Percentiles rank a stretch among this genome's conserved stretches.
These are phyloP conservation scores for Labrus mixtus DNA, from an alignment of 2,113 vertebrate genomes.

Conservation along the genomic window DNA sequence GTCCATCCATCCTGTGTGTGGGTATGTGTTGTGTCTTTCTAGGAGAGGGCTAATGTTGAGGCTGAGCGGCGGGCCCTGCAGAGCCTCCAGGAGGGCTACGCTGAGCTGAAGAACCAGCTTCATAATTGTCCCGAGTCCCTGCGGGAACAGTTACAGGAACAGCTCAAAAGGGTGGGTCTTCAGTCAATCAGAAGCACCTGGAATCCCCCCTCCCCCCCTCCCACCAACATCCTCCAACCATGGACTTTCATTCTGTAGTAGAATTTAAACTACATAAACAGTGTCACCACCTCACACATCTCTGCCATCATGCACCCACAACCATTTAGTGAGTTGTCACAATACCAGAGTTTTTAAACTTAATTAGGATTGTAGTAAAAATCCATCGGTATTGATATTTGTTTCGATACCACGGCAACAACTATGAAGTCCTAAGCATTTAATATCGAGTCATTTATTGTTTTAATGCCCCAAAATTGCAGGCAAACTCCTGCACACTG, in stretches of 20 bases:
- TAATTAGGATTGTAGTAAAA: no score
- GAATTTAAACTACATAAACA: not conserved
- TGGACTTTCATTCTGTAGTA: not conserved
- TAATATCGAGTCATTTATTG: no score
- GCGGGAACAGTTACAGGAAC: slow-evolving; percentile 95
- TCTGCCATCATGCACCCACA: not conserved
- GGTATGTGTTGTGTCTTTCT: slow-evolving; percentile 79
- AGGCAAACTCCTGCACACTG: no score
- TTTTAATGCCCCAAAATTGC: no score
- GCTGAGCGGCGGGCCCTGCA: slow-evolving; percentile 92
- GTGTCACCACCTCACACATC: not conserved
- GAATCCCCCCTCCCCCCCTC: not conserved
- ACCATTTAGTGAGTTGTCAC: not conserved
- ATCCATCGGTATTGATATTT: no score
- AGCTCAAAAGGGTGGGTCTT: slow-evolving; percentile 96
- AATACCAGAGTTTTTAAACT: no score
- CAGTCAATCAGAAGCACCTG: slow-evolving; percentile 33
- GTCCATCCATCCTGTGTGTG: slow-evolving; percentile 68
- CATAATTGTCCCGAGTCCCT: slow-evolving; percentile 97
- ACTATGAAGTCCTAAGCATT: no score
- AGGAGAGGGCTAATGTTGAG: slow-evolving; percentile 97
- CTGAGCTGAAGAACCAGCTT: slow-evolving; percentile 95
- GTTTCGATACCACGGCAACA: no score
- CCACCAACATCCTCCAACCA: not conserved
- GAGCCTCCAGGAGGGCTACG: slow-evolving; percentile 90